Conservation (phyloP, 2,888 invertebrate species). For the Pammene aurita region DNA sequence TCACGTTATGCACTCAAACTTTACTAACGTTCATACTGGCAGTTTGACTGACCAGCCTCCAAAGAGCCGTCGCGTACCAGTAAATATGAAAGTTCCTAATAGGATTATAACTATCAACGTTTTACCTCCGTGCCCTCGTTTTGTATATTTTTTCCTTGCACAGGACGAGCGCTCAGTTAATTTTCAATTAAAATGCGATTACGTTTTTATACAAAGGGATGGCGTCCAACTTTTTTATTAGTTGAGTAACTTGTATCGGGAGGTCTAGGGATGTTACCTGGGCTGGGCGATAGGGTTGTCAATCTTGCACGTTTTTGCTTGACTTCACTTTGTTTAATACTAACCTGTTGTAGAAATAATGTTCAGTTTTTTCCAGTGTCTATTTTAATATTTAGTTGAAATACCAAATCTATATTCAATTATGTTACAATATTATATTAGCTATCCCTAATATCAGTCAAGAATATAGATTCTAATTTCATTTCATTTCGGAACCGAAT, state of each 20-base stretch:
- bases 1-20: too few relatives aligned
- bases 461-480: too few relatives aligned
- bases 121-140: conserved; percentile 2
- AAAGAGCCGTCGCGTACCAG: too few relatives aligned
- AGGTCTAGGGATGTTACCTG: conserved; percentile 25
- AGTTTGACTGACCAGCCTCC: too few relatives aligned
- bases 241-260: conserved; percentile 32
- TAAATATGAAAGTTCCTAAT: background rate
- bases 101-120: conserved; percentile 9
- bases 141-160: conserved; percentile 12
- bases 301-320: background rate
- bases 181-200: conserved; percentile 40
- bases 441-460: too few relatives aligned
- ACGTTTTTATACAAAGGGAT: conserved; percentile 34
- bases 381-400: too few relatives aligned
- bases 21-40: too few relatives aligned
- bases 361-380: background rate
- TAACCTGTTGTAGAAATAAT: too few relatives aligned
- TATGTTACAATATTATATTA: too few relatives aligned
- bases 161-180: conserved; percentile 19
- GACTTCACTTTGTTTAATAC: too few relatives aligned
- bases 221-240: conserved; percentile 39
- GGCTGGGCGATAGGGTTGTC: conserved; percentile 5
- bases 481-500: too few relatives aligned
- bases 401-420: too few relatives aligned